phyloP scores from a whole-genome alignment of 2,797 vertebrate species.

The Phrynocephalus forsythii region DNA sequence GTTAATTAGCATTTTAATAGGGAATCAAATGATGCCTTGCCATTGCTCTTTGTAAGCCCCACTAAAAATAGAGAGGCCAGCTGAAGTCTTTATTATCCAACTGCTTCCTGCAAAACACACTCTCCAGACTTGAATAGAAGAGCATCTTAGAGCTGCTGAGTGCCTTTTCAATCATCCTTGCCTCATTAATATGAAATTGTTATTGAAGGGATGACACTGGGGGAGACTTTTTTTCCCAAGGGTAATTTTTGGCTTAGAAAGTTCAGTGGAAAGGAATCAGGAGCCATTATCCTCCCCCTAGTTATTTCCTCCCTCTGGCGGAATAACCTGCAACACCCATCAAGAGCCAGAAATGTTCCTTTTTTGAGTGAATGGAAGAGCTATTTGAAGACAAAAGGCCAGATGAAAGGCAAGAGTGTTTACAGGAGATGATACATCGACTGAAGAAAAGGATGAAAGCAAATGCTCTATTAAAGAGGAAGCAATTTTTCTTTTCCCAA shows the following conservation, averaged over 20 bases:
- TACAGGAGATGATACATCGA: conserved; percentile 36
- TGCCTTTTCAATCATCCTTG: conserved; percentile 47
- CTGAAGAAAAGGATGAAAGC: conserved; percentile 40
- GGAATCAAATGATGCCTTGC: conserved; percentile 14
- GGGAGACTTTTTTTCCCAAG: conserved; percentile 45
- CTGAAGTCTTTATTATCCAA: conserved; percentile 27
- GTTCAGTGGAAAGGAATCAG: conserved; percentile 58
- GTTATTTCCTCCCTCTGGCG: not conserved
- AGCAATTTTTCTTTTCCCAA: conserved; percentile 12
- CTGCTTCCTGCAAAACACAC: conserved; percentile 49
- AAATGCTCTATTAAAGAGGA: conserved; percentile 42
- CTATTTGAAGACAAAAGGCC: conserved; percentile 56
- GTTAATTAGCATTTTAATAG: conserved; percentile 20
- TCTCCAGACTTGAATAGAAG: conserved; percentile 33
- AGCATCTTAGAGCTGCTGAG: conserved; percentile 51
- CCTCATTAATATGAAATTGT: conserved; percentile 54
- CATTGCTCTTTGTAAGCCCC: conserved; percentile 47
- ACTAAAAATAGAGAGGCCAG: conserved; percentile 43
- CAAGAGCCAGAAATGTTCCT: not conserved
- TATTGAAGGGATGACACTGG: conserved; percentile 53
- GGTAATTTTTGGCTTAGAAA: conserved; percentile 57
- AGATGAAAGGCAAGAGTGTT: conserved; percentile 53
- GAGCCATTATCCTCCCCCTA: conserved; percentile 50
- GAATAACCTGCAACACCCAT: not conserved
- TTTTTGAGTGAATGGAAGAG: conserved; percentile 48